Percentiles rank a stretch among this genome's conserved stretches.
Evolutionary conservation across 2,888 invertebrate genomes (phyloP).

Genomic region (Coleophora flavipennella): DNA sequence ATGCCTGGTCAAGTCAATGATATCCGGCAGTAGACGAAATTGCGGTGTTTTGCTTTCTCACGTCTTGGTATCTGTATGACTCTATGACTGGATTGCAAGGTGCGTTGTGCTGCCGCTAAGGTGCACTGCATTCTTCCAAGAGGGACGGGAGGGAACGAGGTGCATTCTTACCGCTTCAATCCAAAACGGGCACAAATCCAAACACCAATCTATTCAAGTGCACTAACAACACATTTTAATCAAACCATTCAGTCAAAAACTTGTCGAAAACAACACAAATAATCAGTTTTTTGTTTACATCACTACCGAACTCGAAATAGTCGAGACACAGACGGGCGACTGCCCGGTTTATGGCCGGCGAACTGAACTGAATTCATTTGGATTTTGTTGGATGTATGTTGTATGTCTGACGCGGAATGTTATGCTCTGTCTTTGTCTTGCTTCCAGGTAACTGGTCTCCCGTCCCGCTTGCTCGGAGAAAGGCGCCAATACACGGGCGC

Average conservation of each 20-base stretch:
- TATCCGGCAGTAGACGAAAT: not conserved
- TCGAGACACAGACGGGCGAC: slow-evolving; percentile 39
- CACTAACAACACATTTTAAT: slow-evolving; percentile 41
- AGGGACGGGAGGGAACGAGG: slow-evolving; percentile 61
- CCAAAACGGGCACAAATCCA: slow-evolving; percentile 25
- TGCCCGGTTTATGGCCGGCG: slow-evolving; percentile 50
- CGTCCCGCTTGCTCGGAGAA: slow-evolving; percentile 49
- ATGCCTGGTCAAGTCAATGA: not conserved
- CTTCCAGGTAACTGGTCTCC: slow-evolving; percentile 18
- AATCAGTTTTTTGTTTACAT: slow-evolving; percentile 56
- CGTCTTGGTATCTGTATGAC: too few relatives aligned
- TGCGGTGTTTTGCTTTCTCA: too few relatives aligned
- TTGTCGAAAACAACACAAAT: slow-evolving; percentile 31
- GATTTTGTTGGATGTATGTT: too few relatives aligned
- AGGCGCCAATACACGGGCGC: slow-evolving; percentile 65
- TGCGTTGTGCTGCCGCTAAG: slow-evolving; percentile 45
- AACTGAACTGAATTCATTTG: slow-evolving; percentile 59
- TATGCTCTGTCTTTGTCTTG: slow-evolving; percentile 34
- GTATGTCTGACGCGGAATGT: slow-evolving; percentile 59
- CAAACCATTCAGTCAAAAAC: slow-evolving; percentile 35
- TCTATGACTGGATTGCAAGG: slow-evolving; percentile 40
- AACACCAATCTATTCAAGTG: slow-evolving; percentile 12
- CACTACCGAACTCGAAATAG: slow-evolving; percentile 37
- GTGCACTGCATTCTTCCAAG: slow-evolving; percentile 63
- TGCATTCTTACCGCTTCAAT: slow-evolving; percentile 61